phyloP scores from a whole-genome alignment of 2,797 vertebrate genomes.

The Peromyscus eremicus region DNA sequence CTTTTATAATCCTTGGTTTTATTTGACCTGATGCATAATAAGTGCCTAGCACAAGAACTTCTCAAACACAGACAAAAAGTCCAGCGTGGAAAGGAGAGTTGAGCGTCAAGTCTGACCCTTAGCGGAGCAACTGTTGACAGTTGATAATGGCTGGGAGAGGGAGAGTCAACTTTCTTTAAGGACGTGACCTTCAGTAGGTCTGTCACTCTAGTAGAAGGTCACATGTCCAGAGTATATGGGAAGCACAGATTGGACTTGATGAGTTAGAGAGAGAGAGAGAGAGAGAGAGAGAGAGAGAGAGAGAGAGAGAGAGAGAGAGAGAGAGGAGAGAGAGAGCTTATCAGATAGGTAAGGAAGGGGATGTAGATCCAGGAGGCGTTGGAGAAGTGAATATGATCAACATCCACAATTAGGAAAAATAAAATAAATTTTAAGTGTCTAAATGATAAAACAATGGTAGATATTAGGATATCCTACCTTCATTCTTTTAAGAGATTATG shows the following conservation, averaged over 20 bases:
- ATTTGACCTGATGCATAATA: neutral
- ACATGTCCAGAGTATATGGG: neutral
- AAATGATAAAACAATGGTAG: neutral
- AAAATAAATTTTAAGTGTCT: neutral
- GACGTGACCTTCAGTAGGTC: neutral
- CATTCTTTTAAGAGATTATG: constrained; percentile 6
- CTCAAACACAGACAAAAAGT: neutral
- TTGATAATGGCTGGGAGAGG: neutral
- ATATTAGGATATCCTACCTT: neutral
- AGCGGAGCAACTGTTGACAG: neutral
- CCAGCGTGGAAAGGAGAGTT: neutral
- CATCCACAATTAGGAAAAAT: neutral
- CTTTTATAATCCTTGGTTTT: constrained; percentile 37
- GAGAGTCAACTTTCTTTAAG: neutral
- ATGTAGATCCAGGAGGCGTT: neutral
- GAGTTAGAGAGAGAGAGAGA: no score
- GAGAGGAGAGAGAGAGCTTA: neutral
- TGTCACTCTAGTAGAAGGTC: neutral
- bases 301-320: no score
- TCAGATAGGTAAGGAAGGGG: neutral
- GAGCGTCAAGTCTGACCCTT: neutral
- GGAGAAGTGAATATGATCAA: neutral
- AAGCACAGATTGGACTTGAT: neutral
- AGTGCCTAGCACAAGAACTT: neutral
- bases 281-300: no score